Percentiles rank a stretch among this genome's conserved stretches.
Conservation (phyloP, 2,797 vertebrate genomes). For the Anabacerthia variegaticeps region DNA sequence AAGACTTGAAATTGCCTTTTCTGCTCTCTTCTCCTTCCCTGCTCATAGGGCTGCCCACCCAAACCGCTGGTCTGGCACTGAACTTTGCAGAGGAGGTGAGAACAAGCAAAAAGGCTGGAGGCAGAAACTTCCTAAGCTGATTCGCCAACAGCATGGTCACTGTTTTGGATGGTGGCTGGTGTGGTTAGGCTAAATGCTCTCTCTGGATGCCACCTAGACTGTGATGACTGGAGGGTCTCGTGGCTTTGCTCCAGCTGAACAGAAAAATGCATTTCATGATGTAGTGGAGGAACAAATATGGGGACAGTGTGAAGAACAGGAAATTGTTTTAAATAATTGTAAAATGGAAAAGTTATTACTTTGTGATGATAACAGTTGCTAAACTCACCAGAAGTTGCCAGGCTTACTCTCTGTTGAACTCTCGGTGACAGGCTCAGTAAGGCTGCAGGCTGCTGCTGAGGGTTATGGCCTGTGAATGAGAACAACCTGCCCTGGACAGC, state of each 20-base stretch:
- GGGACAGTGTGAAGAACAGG: not conserved
- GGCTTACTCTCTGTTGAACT: not conserved
- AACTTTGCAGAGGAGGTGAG: slow-evolving; percentile 23
- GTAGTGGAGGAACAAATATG: not conserved
- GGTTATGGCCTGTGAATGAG: not conserved
- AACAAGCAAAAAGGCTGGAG: slow-evolving; percentile 45
- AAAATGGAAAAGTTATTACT: not conserved
- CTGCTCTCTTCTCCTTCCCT: not conserved
- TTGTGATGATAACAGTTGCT: not conserved
- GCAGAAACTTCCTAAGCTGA: slow-evolving; percentile 23
- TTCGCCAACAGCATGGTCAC: not conserved
- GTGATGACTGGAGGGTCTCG: not conserved
- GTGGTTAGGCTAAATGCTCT: not conserved
- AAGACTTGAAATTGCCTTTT: slow-evolving; percentile 12
- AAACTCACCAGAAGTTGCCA: not conserved
- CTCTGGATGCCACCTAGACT: not conserved
- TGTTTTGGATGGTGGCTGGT: not conserved
- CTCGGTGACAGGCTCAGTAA: not conserved
- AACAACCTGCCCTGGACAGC: not conserved
- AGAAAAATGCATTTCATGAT: not conserved
- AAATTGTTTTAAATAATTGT: not conserved
- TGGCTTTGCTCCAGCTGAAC: not conserved
- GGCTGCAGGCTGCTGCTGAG: not conserved
- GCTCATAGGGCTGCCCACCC: not conserved
- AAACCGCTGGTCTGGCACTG: slow-evolving; percentile 25